Evolutionary conservation across 2,888 invertebrate species (phyloP), one percentile per base, ranked within the genome.

Genomic region (Ophion slaviceki): DNA sequence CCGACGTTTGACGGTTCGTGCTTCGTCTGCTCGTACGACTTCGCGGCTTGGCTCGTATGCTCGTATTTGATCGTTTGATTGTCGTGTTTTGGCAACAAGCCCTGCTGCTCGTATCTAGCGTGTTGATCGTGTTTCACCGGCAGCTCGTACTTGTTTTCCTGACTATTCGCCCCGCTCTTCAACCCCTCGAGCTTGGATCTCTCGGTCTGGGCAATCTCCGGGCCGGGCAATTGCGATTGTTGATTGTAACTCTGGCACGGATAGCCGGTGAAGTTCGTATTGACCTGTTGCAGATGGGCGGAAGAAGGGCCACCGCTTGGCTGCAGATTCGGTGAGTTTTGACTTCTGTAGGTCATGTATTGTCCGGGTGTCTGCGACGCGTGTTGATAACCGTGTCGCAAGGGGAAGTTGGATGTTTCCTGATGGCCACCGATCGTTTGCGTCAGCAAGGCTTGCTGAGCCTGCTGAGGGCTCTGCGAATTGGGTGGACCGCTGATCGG

Each of bases 131-230:
- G 89, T 7, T 91, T 91, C 0, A 71, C 45, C 7, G 82, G 72
- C 74, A 89, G 82, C 61, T 91, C 92, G 80, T 90, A 91, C 84
- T 92, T 53, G 17, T 53, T 92, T n/a, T 91, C 92, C 75, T 89
- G 90, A 11, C 20, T 36, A 53, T n/a, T 14, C 7, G 53, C 4
- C 14, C 59, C 45, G n/a, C 11, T 86, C 82, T 90, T 91, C 4
- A 87, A 79, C 2, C 87, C 61, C 10, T 91, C 92, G 68, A 90
- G 91, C 85, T 92, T 92, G 24, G 88, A 77, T 80, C 88, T 89
- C n/a, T 88, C 88, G 88, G 89, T 81, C 72, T 85, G 71, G 20
- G 90, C 89, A n/a, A 32, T 5, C 20, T 71, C 79, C 72, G 84
- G 68, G 77, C 80, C 84, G 8, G 87, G 77, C 70, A 83, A 61